Evolutionary conservation across 2,888 invertebrate species (phyloP).

Genomic region (Timema podura): DNA sequence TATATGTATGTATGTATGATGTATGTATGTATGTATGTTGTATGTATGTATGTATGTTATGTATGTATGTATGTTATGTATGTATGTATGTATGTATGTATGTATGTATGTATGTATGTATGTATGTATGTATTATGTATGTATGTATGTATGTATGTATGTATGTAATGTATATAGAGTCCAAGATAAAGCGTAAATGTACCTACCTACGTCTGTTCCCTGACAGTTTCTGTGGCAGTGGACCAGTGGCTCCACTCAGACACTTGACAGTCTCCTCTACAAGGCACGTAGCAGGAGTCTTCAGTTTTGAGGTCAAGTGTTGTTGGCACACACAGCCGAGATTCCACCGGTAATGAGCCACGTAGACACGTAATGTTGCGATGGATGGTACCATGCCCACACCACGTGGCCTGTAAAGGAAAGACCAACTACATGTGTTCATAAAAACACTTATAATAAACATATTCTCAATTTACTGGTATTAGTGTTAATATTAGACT

Average conservation of each 20-base stretch:
- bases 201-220: conserved; percentile 32
- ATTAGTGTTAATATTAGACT: too few relatives aligned
- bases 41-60: too few relatives aligned
- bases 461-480: not conserved
- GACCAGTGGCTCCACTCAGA: conserved; percentile 46
- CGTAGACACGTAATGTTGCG: conserved; percentile 43
- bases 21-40: too few relatives aligned
- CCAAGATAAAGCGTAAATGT: not conserved
- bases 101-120: too few relatives aligned
- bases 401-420: conserved; percentile 39
- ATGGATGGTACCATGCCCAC: conserved; percentile 42
- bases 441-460: too few relatives aligned
- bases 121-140: too few relatives aligned
- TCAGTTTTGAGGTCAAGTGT: conserved; percentile 32
- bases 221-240: conserved; percentile 42
- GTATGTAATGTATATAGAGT: too few relatives aligned
- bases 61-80: too few relatives aligned
- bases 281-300: conserved; percentile 43
- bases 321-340: conserved; percentile 33
- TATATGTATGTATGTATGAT: too few relatives aligned
- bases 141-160: too few relatives aligned
- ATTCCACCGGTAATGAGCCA: conserved; percentile 36
- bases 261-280: conserved; percentile 44
- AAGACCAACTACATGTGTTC: not conserved
- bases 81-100: too few relatives aligned